Evolutionary conservation across 2,797 vertebrate genomes (phyloP).

Genomic region (Gobio occitaniae): DNA sequence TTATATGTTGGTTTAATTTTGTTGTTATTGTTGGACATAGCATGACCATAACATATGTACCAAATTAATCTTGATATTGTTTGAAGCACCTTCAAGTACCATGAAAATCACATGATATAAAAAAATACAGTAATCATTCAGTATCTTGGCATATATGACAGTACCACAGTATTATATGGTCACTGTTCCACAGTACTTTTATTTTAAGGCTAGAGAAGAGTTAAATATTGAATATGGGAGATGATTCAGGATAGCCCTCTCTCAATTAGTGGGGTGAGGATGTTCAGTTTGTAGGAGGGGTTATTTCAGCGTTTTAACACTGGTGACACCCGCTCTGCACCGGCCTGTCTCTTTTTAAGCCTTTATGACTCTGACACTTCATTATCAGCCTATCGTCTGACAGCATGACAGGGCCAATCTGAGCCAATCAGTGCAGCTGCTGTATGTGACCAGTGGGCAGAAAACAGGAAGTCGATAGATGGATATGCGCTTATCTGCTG

Average conservation of each 20-base stretch:
- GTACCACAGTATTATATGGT: not conserved
- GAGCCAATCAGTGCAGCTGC: conserved; percentile 54
- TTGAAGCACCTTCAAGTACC: not conserved
- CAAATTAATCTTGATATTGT: not conserved
- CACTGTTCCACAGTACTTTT: not conserved
- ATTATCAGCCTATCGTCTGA: conserved; percentile 62
- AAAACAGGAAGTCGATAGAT: conserved; percentile 44
- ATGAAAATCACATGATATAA: not conserved
- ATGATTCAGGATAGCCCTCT: conserved; percentile 36
- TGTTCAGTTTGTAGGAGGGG: conserved; percentile 22
- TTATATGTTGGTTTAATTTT: not conserved
- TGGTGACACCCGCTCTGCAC: conserved; percentile 32
- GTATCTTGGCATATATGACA: not conserved
- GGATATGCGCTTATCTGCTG: conserved; percentile 40
- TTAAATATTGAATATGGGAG: conserved; percentile 12
- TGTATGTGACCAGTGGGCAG: conserved; percentile 43
- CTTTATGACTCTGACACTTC: conserved; percentile 56
- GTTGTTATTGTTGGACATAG: not conserved
- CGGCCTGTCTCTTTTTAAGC: conserved; percentile 47
- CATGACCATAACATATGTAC: not conserved
- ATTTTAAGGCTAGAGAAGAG: not conserved
- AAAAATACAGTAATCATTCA: conserved; percentile 6
- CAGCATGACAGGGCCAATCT: conserved; percentile 60
- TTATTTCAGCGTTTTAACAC: conserved; percentile 52
- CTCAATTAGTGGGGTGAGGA: conserved; percentile 15